Evolutionary conservation across 2,797 vertebrate genomes (phyloP).

Genomic region (Coracias cyanogaster): DNA sequence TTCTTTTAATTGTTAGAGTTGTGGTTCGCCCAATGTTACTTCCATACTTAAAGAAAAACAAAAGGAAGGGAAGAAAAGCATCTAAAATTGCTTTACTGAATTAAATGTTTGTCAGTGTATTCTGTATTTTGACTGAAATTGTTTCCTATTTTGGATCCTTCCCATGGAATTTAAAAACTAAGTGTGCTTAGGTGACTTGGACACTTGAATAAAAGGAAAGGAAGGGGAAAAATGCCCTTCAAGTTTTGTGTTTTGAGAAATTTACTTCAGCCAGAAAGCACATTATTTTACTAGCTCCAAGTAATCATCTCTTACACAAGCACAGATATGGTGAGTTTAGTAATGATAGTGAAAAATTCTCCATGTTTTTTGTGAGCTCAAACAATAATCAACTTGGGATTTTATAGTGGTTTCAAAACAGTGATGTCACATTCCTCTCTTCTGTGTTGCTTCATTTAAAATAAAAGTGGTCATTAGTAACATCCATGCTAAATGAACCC

Average conservation of each 20-base stretch:
- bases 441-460: neutral
- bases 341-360: neutral
- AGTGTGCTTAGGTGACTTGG: neutral
- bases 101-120: neutral
- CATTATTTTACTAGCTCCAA: neutral
- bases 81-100: neutral
- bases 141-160: neutral
- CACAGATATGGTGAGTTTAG: neutral
- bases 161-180: neutral
- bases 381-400: fast-evolving
- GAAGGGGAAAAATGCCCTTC: neutral
- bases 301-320: neutral
- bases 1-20: neutral
- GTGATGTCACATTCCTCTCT: neutral
- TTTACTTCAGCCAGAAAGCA: neutral
- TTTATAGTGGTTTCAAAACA: neutral
- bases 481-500: neutral
- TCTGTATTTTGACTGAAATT: neutral
- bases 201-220: neutral
- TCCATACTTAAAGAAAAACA: neutral
- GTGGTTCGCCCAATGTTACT: neutral
- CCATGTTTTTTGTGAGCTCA: neutral
- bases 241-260: neutral
- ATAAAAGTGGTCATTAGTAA: neutral
- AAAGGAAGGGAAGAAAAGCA: neutral